Evolutionary conservation across 1,140 invertebrate genomes (phyloP).

Genomic region (Harpegnathos saltator): DNA sequence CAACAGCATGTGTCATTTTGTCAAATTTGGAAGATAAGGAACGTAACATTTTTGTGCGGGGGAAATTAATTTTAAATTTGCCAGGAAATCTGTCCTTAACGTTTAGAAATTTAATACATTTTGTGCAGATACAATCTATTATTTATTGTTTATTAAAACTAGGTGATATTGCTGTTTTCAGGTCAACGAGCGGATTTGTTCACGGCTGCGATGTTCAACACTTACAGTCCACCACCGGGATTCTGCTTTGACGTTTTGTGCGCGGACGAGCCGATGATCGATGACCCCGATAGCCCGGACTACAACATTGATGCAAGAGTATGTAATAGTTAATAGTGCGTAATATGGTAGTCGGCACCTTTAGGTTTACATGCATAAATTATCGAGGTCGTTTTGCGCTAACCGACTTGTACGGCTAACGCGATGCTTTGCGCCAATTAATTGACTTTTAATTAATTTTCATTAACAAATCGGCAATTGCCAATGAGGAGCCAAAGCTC

Average conservation of each 20-base stretch:
- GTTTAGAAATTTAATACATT: no score
- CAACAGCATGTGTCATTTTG: background rate
- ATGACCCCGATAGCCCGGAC: conserved; percentile 90
- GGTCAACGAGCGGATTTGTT: conserved; percentile 89
- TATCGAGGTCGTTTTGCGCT: background rate
- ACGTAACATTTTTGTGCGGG: background rate
- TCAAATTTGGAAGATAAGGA: conserved; percentile 12
- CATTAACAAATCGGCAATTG: background rate
- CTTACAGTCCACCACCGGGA: conserved; percentile 93
- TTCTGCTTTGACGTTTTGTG: conserved; percentile 97
- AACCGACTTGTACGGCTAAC: background rate
- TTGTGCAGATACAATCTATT: no score
- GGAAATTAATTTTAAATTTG: no score
- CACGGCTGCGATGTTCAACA: conserved; percentile 91
- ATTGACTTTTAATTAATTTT: conserved; percentile 3
- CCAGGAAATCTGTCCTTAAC: no score
- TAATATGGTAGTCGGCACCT: background rate
- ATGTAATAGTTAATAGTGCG: conserved; percentile 62
- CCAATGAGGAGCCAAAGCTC: background rate
- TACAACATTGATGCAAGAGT: conserved; percentile 91
- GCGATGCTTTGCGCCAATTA: conserved; percentile 18
- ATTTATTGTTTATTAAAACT: background rate
- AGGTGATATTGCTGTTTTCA: conserved; percentile 74
- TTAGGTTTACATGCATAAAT: conserved; percentile 18
- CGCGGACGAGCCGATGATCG: conserved; percentile 92